Evolutionary conservation across 2,113 vertebrate genomes (phyloP).

Genomic region (Abramis brama): DNA sequence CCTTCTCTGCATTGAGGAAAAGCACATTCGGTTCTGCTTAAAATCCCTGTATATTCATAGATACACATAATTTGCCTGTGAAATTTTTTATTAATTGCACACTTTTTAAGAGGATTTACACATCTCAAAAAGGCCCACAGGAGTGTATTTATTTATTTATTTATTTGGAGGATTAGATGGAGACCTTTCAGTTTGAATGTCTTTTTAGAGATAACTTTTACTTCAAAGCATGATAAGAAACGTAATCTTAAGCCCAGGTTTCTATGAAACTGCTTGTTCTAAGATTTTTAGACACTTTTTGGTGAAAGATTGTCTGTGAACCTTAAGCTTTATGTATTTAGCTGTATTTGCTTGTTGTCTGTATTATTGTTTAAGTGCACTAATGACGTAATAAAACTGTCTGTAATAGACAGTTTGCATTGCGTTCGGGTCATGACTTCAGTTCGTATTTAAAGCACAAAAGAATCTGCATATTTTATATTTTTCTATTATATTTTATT

Average conservation of each 20-base stretch:
- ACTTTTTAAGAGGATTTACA: not conserved
- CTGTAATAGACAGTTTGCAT: not conserved
- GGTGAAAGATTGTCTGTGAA: not conserved
- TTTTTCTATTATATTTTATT: not conserved
- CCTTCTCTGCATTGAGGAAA: slow-evolving; percentile 34
- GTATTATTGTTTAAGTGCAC: not conserved
- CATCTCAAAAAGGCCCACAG: not conserved
- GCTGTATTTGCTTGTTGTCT: not conserved
- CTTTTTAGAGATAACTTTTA: slow-evolving; percentile 2
- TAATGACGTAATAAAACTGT: not conserved
- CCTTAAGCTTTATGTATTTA: not conserved
- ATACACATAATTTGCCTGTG: slow-evolving; percentile 20
- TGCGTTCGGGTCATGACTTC: not conserved
- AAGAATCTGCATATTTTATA: not conserved
- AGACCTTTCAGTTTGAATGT: not conserved
- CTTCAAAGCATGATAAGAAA: slow-evolving; percentile 28
- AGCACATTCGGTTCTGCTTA: slow-evolving; percentile 52
- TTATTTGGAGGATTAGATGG: slow-evolving; percentile 10
- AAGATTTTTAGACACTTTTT: not conserved
- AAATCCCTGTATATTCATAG: slow-evolving; percentile 53
- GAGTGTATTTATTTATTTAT: not conserved
- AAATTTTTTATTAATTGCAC: slow-evolving; percentile 8
- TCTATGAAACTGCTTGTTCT: slow-evolving; percentile 17
- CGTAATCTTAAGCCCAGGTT: not conserved
- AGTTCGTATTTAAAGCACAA: not conserved